Percentiles rank a stretch among this genome's conserved stretches.
Evolutionary conservation across 2,113 vertebrate species (phyloP).

Genomic region (Hemibagrus wyckioides): DNA sequence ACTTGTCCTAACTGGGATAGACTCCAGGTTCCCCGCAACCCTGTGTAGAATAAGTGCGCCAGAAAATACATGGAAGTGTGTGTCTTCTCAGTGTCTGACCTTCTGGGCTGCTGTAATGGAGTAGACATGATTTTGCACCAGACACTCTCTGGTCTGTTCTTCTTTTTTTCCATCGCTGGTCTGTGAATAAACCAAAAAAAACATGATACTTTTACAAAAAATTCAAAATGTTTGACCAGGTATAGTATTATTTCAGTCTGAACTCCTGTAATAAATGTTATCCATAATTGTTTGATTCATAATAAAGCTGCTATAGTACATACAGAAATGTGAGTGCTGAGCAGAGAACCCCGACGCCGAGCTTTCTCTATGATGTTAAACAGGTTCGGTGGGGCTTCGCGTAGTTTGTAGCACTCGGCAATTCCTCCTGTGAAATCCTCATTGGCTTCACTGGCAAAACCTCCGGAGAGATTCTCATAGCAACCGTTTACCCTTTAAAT

Average conservation of each 20-base stretch:
- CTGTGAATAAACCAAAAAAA: neutral
- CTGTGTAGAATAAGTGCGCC: no score
- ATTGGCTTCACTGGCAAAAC: slow-evolving; percentile 15
- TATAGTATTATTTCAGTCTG: neutral
- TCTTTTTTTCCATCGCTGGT: neutral
- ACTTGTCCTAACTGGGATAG: no score
- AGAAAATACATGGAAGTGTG: no score
- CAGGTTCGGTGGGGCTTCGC: slow-evolving; percentile 11
- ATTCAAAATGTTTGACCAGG: neutral
- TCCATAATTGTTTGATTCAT: neutral
- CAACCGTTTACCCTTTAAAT: slow-evolving; percentile 19
- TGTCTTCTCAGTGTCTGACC: neutral
- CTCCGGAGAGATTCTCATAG: slow-evolving; percentile 35
- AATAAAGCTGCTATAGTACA: neutral
- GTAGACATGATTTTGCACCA: slow-evolving; percentile 45
- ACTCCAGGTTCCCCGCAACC: no score
- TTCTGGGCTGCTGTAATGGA: slow-evolving; percentile 11
- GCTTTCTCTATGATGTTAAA: slow-evolving; percentile 7
- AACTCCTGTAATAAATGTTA: neutral
- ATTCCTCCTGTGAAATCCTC: slow-evolving; percentile 47
- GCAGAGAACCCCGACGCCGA: neutral
- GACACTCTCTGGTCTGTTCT: slow-evolving; percentile 5
- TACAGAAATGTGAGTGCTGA: neutral
- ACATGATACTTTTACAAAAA: no score
- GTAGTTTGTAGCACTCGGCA: slow-evolving; percentile 3